Conservation (phyloP, 2,113 vertebrate species). For the Mastomys natalensis region DNA sequence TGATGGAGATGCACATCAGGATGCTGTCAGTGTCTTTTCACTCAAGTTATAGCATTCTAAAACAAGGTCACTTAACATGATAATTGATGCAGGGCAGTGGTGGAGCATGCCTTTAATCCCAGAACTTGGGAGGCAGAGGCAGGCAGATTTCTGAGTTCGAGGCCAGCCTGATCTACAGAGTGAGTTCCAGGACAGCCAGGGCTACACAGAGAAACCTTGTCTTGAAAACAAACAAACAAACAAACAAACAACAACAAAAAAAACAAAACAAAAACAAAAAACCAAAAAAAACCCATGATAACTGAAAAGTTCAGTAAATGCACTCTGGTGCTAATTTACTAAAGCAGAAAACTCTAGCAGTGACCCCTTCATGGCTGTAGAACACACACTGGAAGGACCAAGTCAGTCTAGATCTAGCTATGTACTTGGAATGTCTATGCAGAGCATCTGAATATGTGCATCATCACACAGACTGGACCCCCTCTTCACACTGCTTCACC, state of each 20-base stretch:
- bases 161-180: too few relatives aligned
- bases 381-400: neutral
- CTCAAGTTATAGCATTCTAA: neutral
- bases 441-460: neutral
- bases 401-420: too few relatives aligned
- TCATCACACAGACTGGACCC: neutral
- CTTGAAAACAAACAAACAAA: too few relatives aligned
- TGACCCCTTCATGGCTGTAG: neutral
- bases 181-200: too few relatives aligned
- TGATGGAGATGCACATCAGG: neutral
- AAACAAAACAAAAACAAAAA: too few relatives aligned
- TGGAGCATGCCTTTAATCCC: too few relatives aligned
- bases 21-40: neutral
- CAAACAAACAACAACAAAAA: too few relatives aligned
- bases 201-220: too few relatives aligned
- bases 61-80: neutral
- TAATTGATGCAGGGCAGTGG: too few relatives aligned
- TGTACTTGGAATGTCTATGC: neutral
- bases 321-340: neutral
- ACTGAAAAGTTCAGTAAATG: neutral
- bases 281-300: neutral
- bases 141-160: too few relatives aligned
- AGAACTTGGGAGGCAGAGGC: too few relatives aligned
- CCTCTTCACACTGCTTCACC: neutral
- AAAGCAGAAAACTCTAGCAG: neutral